phyloP scores from a whole-genome alignment of 2,797 vertebrate species.

The Yasuhikotakia modesta region DNA sequence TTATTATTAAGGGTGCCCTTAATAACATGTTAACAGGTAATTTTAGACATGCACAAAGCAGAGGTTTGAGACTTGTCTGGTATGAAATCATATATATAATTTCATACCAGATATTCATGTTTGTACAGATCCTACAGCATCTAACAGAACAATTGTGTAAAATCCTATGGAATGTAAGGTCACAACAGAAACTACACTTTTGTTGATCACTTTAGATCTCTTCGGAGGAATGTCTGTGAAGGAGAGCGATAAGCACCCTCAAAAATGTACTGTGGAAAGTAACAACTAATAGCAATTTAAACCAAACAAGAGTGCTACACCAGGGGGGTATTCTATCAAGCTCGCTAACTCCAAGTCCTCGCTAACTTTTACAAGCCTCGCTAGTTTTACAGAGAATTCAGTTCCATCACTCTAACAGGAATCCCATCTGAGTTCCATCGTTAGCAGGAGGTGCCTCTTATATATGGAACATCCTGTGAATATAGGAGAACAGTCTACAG shows the following conservation, averaged over 20 bases:
- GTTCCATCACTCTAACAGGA: too few relatives aligned
- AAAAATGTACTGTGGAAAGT: not conserved
- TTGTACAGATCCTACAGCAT: not conserved
- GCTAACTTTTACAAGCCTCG: too few relatives aligned
- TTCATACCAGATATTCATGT: not conserved
- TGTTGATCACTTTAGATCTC: not conserved
- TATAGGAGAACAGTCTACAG: too few relatives aligned
- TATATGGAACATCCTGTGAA: too few relatives aligned
- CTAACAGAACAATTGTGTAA: not conserved
- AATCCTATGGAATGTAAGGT: not conserved
- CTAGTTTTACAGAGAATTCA: too few relatives aligned
- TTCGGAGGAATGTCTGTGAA: not conserved
- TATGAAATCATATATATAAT: not conserved
- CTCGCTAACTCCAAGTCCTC: too few relatives aligned
- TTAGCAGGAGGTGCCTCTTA: too few relatives aligned
- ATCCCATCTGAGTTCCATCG: too few relatives aligned
- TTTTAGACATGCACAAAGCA: not conserved
- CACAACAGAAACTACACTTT: not conserved
- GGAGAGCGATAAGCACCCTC: not conserved
- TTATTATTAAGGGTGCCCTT: too few relatives aligned
- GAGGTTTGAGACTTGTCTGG: not conserved
- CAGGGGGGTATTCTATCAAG: too few relatives aligned
- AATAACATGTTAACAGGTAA: not conserved
- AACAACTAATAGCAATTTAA: not conserved
- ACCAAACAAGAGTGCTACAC: not conserved